A percentile compares a stretch with the other conserved stretches of the same genome.
phyloP scores from a whole-genome alignment of 1,140 invertebrate genomes.

The Papilio polytes region DNA sequence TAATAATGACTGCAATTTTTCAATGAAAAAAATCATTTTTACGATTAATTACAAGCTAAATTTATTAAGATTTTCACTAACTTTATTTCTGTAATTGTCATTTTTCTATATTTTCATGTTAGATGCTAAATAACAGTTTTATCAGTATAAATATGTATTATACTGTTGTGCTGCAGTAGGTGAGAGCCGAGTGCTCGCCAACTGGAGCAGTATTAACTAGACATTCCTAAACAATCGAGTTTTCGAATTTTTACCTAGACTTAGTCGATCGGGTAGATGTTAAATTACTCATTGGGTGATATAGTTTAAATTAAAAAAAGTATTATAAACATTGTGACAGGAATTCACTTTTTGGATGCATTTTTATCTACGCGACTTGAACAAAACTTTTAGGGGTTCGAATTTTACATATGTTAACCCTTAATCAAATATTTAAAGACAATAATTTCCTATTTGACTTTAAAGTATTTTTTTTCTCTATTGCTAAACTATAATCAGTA shows the following conservation, averaged over 20 bases:
- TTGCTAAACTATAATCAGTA: too few species aligned
- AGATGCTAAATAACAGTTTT: neutral
- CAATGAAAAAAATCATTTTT: neutral
- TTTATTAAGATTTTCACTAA: neutral
- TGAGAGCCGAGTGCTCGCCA: neutral
- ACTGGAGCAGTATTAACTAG: conserved; percentile 73
- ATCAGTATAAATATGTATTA: neutral
- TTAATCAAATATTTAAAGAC: too few species aligned
- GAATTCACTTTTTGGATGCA: conserved; percentile 57
- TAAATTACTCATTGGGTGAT: conserved; percentile 79
- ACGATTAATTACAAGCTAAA: neutral
- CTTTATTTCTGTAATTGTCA: neutral
- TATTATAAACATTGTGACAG: conserved; percentile 73
- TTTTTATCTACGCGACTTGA: conserved; percentile 61
- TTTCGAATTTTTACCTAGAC: conserved; percentile 63
- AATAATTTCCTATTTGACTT: too few species aligned
- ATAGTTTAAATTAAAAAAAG: conserved; percentile 68
- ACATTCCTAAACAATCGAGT: conserved; percentile 79
- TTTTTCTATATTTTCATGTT: neutral
- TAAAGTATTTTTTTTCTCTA: too few species aligned
- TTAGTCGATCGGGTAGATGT: conserved; percentile 61
- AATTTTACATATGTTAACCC: too few species aligned
- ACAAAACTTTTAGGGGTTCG: neutral
- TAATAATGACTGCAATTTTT: neutral
- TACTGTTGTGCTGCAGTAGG: neutral